Evolutionary conservation across 1,140 invertebrate genomes (phyloP), one percentile per base, ranked within the genome.

Genomic region (Oreohelix idahoensis): DNA sequence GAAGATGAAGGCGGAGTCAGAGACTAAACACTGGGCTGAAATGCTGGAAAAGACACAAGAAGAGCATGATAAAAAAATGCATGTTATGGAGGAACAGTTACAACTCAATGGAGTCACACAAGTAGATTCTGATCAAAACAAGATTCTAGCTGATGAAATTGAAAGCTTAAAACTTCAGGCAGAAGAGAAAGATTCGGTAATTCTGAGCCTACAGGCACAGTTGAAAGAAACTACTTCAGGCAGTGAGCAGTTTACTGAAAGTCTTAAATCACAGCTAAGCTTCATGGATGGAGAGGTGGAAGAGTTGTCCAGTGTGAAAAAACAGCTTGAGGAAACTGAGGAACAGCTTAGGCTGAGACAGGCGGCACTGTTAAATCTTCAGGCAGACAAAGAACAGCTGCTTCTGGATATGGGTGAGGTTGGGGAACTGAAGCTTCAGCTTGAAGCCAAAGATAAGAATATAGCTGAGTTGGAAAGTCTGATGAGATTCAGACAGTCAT

Each of bases 261-360:
- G 20, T 51, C 13, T 53, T 0, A 77, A 29, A 53, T 20, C 35
- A 49, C 75, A 77, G 49, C 35, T 77, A 15, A 45, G 17, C 5
- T 38, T 0, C 8, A n/a, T 39, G 35, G 58, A 66, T 38, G 36
- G 36, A 39, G 66, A 81, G 53, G 74, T 71, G 13, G 58, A 80
- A 53, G 78, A 85, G 17, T 38, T 83, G 32, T 51, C 63, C 13
- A 38, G 63, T n/a, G 26, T 83, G 35, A 73, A 42, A 53, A 35
- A 29, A 35, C 84, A 83, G 83, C 36, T 87, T 20, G 38, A 73
- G 29, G 73, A 81, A 39, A 76, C 51, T 13, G 69, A 83, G 39
- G 66, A 78, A 39, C 42, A 82, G 39, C 38, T 85, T 4, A 42
- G 70, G n/a, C 29, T 73, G 15, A 49, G 79, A 36, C 45, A 84